phyloP scores from a whole-genome alignment of 2,797 vertebrate genomes.

The Acanthiza pusilla region DNA sequence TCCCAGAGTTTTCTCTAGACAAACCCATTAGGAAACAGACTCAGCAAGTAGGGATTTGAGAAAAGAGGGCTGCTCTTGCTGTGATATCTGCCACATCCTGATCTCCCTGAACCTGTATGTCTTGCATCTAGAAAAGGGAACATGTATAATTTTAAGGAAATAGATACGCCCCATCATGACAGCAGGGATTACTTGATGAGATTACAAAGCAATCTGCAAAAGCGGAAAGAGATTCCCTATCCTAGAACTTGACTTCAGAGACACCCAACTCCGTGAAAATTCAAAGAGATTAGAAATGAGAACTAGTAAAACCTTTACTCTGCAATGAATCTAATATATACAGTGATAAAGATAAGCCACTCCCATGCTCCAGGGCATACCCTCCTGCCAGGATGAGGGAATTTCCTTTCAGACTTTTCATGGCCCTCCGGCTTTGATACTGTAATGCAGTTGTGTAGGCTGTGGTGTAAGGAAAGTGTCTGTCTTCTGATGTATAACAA shows the following conservation, averaged over 20 bases:
- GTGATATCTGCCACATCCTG: neutral
- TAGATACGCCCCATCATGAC: neutral
- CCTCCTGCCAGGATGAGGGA: constrained; percentile 1
- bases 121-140: neutral
- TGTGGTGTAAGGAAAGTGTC: neutral
- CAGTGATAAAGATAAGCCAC: neutral
- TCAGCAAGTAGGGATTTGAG: neutral
- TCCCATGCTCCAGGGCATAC: constrained; percentile 12
- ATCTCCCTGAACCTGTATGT: neutral
- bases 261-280: neutral
- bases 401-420: constrained; percentile 26
- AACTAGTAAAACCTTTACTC: neutral
- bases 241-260: neutral
- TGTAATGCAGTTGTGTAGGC: neutral
- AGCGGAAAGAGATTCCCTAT: neutral
- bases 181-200: neutral
- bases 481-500: neutral
- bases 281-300: neutral
- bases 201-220: neutral
- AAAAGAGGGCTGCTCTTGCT: neutral
- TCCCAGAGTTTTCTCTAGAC: neutral
- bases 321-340: neutral
- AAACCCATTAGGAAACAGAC: neutral
- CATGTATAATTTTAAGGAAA: neutral
- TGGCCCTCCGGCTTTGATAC: neutral